Base-by-base conservation (phyloP, 1,140 invertebrate genomes). In the Penaeus japonicus region DNA sequence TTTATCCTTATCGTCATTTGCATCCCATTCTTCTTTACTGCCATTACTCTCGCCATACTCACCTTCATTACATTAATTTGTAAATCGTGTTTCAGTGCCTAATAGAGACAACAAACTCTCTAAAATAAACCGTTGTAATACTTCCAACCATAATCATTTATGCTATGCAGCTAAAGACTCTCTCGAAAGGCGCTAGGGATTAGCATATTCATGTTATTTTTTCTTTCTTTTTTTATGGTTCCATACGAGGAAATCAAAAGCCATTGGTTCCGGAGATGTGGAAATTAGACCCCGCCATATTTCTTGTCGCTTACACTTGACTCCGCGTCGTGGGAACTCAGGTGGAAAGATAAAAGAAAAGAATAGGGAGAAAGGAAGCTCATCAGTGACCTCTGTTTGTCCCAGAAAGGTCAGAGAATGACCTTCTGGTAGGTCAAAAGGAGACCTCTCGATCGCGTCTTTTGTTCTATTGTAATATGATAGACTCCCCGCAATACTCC, bases 331-430 rank as follows among this genome's bases (percentile, higher is more conserved):
- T 70, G 62, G 62, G 30, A 84, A 59, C n/a, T 79, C 57, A 86
- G 32, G 85, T 53, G 77, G 55, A 80, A 59, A 86, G 24, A 79
- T 27, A 62, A 80, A 27, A 65, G 85, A 62, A 65, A 86, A 86
- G 27, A 86, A 79, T 55, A 55, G 85, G 32, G 30, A 62, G 77
- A 86, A 80, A 59, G 47, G 85, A 54, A 86, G 85, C 77, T 54
- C 54, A 80, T 86, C 85, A 86, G 55, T 24, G 77, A 65, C 77
- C 85, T 53, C 55, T 86, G 85, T 86, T 78, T 79, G 85, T 57
- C 17, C 78, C 75, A 18, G 59, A 59, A 86, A 62, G 85, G 85
- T 65, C 27, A 47, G n/a, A 65, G 77, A 80, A 86, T 80, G 77
- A 80, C 85, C n/a, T 62, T 47, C 18, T 65, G 32, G 57, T 62